Evolutionary conservation across 2,797 vertebrate genomes (phyloP), one percentile per base, ranked within the genome.

Genomic region (Stomatorhinus walkeri): DNA sequence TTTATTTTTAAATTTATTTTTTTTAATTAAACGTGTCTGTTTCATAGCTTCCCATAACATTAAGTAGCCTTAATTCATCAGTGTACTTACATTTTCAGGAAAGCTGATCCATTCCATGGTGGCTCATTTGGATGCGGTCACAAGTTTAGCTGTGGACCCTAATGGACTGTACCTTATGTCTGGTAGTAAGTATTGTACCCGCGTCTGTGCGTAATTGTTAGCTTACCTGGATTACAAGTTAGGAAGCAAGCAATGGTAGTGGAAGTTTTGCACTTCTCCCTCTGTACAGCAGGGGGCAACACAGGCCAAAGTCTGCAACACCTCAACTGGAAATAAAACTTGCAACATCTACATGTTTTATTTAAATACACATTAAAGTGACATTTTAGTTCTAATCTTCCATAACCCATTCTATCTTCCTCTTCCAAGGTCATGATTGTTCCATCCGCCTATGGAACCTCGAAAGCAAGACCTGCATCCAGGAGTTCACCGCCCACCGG

Each of bases 151-250:
- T 51, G 98, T 99, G 91, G 98, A 99, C 94, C 98, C 98, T 1
- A 99, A 99, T 86, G 98, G 98, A 93, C 96, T 99, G 59, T 99
- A 99, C 93, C 96, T 99, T 94, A 99, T 99, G 98, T 99, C 98
- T 90, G 98, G 98, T 92, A 99, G 98, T 99, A 95, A 98, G 98
- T 99, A 94, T 79, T 91, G 87, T 88, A 90, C 24, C 72, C 87
- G 84, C 28, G 12, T 72, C 64, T 72, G 28, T 32, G 10, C 4
- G 64, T 36, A 32, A 72, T 8, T 2, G 59, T 89, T 19, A 51
- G 28, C 22, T 49, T 51, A 36, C 49, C 88, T 36, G 9, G 46
- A 22, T 48, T 28, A 10, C 59, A 9, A 51, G 7, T 10, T 68
- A 52, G 61, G 28, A 49, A 79, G 3, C 7, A 36, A 43, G 28